Evolutionary conservation across 1,140 invertebrate genomes (phyloP).

Genomic region (Ceratosolen fusciceps): DNA sequence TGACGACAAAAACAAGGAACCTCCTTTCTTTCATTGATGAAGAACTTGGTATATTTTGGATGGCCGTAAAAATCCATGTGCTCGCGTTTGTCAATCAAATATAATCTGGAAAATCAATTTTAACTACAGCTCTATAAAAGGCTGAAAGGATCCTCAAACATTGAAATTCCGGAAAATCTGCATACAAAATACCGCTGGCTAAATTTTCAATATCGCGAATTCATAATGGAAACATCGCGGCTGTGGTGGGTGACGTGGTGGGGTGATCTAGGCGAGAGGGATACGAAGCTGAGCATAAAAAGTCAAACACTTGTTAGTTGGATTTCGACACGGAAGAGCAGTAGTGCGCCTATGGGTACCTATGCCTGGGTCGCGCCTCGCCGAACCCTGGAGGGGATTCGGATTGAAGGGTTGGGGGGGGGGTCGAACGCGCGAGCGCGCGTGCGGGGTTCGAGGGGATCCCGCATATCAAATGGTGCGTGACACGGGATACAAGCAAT

Average conservation of each 20-base stretch:
- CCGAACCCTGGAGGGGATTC: not conserved
- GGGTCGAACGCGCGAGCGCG: too few species aligned
- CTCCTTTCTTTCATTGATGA: constrained; percentile 3
- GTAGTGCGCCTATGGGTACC: not conserved
- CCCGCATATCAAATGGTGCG: constrained; percentile 70
- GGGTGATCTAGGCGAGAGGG: not conserved
- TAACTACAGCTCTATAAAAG: constrained; percentile 10
- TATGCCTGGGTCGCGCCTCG: not conserved
- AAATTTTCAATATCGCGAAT: constrained; percentile 41
- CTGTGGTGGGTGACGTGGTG: not conserved
- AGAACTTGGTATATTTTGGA: not conserved
- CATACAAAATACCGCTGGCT: constrained; percentile 9
- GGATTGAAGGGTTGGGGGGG: not conserved
- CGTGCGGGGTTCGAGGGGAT: too few species aligned
- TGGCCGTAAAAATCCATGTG: constrained; percentile 12
- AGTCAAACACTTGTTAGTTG: constrained; percentile 28
- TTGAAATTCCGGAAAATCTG: constrained; percentile 26
- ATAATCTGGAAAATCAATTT: constrained; percentile 35
- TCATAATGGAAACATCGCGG: constrained; percentile 29
- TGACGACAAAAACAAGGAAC: not conserved
- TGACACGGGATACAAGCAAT: constrained; percentile 69
- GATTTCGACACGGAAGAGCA: constrained; percentile 33
- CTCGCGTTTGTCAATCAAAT: constrained; percentile 26
- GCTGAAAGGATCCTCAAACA: constrained; percentile 26
- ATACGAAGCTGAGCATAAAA: not conserved